These are phyloP conservation scores for Melanotaenia parkinsoni DNA, from an alignment of 2,797 vertebrate species.

Conservation along the genomic window DNA sequence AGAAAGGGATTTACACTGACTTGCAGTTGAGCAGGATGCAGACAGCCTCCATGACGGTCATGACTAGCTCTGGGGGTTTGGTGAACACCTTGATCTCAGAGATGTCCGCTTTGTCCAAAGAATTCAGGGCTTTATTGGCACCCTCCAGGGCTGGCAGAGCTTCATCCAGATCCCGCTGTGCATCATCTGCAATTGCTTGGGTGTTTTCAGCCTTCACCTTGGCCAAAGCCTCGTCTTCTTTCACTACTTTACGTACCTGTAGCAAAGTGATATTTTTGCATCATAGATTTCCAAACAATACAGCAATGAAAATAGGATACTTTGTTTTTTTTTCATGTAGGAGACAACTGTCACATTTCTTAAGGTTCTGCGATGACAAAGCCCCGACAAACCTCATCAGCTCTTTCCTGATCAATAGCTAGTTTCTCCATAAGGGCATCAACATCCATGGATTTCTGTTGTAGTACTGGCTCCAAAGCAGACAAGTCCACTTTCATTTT, in stretches of 20 bases:
- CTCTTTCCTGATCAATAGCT: neutral
- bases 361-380: neutral
- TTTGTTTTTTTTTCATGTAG: neutral
- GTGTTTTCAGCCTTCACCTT: constrained; percentile 88
- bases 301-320: fast-evolving
- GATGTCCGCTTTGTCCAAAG: constrained; percentile 89
- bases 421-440: constrained; percentile 61
- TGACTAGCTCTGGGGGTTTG: constrained; percentile 88
- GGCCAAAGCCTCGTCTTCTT: constrained; percentile 67
- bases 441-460: constrained; percentile 86
- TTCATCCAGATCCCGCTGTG: constrained; percentile 87
- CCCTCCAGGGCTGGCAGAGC: constrained; percentile 85
- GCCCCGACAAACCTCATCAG: constrained; percentile 2
- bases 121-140: constrained; percentile 85
- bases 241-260: neutral
- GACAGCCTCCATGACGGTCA: constrained; percentile 90
- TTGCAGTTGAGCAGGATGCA: constrained; percentile 87
- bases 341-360: neutral
- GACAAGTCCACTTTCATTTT: constrained; percentile 90
- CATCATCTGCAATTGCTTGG: constrained; percentile 87
- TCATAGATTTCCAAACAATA: neutral
- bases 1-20: constrained; percentile 75
- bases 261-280: neutral
- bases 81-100: constrained; percentile 90
- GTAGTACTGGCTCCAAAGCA: constrained; percentile 86